These are phyloP conservation scores for Drosophila multiciliata DNA, from an alignment of 2,888 invertebrate species.

Conservation along the genomic window DNA sequence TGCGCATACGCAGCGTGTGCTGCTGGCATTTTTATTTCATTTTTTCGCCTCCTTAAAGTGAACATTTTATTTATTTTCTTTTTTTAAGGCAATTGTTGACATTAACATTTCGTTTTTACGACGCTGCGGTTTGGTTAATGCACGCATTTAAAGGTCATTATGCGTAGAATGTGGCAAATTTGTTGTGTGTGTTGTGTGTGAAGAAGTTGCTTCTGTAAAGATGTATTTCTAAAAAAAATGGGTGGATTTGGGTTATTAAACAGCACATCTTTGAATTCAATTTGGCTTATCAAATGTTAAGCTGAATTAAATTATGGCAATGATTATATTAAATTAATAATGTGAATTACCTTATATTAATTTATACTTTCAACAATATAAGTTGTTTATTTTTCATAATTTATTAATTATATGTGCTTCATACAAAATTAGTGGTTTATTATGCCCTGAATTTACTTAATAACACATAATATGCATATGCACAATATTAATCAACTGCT, in stretches of 20 bases:
- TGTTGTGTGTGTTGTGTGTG: constrained; percentile 1
- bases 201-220: neutral
- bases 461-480: no score
- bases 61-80: neutral
- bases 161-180: constrained; percentile 18
- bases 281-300: neutral
- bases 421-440: no score
- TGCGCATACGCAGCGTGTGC: constrained; percentile 54
- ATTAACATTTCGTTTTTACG: constrained; percentile 53
- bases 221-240: neutral
- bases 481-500: no score
- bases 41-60: neutral
- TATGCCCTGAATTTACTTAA: no score
- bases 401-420: no score
- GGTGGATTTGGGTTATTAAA: neutral
- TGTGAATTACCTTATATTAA: neutral
- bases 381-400: neutral
- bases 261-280: neutral
- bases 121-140: constrained; percentile 27
- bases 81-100: constrained; percentile 53
- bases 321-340: neutral
- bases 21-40: neutral
- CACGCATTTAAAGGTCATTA: constrained; percentile 19
- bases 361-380: neutral
- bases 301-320: neutral